Percentiles rank a stretch among this genome's conserved stretches.
Evolutionary conservation across 2,113 vertebrate species (phyloP).

Genomic region (Oriolus oriolus): DNA sequence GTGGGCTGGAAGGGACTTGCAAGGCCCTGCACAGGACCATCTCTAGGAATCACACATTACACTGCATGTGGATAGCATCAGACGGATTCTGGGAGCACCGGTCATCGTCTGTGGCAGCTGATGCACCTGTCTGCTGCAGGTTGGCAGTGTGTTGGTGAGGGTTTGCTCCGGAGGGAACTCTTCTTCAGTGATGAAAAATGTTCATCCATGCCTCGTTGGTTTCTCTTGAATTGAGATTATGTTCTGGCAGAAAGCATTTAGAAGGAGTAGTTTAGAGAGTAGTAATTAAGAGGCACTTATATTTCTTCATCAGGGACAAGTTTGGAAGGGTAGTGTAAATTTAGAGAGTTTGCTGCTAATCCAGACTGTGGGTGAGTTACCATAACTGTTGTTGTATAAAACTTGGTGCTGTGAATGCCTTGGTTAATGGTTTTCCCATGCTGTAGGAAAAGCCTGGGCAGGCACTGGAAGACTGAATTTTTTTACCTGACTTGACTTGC

Average conservation of each 20-base stretch:
- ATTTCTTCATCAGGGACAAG: neutral
- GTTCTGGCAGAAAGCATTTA: neutral
- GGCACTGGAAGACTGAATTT: neutral
- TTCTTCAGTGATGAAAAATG: neutral
- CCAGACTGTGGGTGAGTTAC: neutral
- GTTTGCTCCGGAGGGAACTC: neutral
- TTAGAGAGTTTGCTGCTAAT: neutral
- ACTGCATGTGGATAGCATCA: accelerated
- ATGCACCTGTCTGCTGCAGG: neutral
- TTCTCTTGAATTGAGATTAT: neutral
- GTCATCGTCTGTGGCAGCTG: neutral
- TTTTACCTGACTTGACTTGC: neutral
- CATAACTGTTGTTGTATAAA: neutral
- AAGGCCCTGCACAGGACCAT: neutral
- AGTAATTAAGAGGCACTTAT: neutral
- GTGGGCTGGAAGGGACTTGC: neutral
- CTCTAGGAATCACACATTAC: accelerated
- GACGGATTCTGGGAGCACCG: neutral
- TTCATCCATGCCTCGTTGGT: neutral
- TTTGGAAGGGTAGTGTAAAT: neutral
- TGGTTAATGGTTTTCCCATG: neutral
- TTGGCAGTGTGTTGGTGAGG: neutral
- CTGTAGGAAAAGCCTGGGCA: neutral
- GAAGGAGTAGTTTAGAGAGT: neutral
- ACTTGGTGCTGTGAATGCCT: neutral